Conservation (phyloP, 2,888 invertebrate genomes). For the Drosophila algonquin region DNA sequence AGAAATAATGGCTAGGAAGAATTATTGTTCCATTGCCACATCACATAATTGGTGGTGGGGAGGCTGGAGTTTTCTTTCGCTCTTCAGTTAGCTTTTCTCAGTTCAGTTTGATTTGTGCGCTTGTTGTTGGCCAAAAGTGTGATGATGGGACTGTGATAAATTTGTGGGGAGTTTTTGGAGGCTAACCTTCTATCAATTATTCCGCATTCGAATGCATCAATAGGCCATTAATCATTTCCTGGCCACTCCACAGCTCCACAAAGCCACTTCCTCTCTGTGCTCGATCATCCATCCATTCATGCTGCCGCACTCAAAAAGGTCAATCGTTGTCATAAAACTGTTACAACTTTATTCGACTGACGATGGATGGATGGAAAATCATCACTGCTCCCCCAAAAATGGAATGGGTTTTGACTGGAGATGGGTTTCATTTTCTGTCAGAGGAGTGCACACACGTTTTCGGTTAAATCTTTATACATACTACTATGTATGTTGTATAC, state of each 20-base stretch:
- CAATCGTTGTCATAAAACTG: slow-evolving; percentile 58
- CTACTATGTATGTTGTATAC: slow-evolving; percentile 54
- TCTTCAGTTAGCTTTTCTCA: slow-evolving; percentile 29
- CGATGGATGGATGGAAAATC: slow-evolving; percentile 39
- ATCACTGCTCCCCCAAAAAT: slow-evolving; percentile 25
- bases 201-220: slow-evolving; percentile 46
- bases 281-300: slow-evolving; percentile 1
- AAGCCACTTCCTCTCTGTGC: slow-evolving; percentile 50
- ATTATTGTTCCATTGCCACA: slow-evolving; percentile 63
- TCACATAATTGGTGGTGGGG: slow-evolving; percentile 61
- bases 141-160: slow-evolving; percentile 31
- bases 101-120: slow-evolving; percentile 42
- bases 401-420: slow-evolving; percentile 19
- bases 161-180: slow-evolving; percentile 5
- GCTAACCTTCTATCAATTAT: slow-evolving; percentile 33
- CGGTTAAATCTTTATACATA: slow-evolving; percentile 33
- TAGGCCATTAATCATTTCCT: slow-evolving; percentile 68
- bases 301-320: slow-evolving; percentile 35
- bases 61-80: slow-evolving; percentile 1
- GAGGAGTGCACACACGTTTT: slow-evolving; percentile 50
- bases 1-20: slow-evolving; percentile 50
- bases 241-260: slow-evolving; percentile 38
- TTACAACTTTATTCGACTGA: slow-evolving; percentile 60
- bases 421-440: slow-evolving; percentile 27
- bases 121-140: slow-evolving; percentile 29